These are phyloP conservation scores for Cassiopea andromeda DNA, from an alignment of 30 jellyfish, hydroid and myxozoan genomes.

Conservation along the genomic window DNA sequence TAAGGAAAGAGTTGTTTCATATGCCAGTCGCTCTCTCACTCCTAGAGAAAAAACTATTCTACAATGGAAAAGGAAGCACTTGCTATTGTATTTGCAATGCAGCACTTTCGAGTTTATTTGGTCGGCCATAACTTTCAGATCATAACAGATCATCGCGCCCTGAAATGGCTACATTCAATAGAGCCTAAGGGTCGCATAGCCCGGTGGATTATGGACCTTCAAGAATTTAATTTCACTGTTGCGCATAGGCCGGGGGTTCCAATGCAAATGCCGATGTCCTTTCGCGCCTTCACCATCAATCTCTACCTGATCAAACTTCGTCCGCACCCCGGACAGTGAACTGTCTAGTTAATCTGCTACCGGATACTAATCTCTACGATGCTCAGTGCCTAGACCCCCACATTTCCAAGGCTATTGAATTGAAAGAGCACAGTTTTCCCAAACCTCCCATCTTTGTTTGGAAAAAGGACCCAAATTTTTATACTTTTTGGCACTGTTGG, in stretches of 20 bases:
- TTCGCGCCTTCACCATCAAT: background rate
- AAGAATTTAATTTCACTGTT: conserved; percentile 37
- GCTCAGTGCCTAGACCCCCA: background rate
- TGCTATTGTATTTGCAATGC: conserved; percentile 40
- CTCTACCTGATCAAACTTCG: background rate
- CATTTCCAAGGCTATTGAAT: background rate
- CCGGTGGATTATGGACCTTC: conserved; percentile 44
- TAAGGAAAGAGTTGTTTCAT: conserved; percentile 25
- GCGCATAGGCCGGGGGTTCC: conserved; percentile 39
- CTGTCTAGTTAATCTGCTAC: background rate
- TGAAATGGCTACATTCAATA: conserved; percentile 16
- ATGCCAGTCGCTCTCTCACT: conserved; percentile 46
- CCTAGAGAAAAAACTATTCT: too few relatives aligned
- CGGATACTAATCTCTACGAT: background rate
- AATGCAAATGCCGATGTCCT: conserved; percentile 5
- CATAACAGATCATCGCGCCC: conserved; percentile 34
- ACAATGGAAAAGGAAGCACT: conserved; percentile 52
- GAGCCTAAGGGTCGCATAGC: conserved; percentile 49
- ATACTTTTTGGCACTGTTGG: background rate
- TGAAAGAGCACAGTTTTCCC: background rate
- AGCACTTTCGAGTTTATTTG: conserved; percentile 41
- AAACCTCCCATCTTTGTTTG: conserved; percentile 1
- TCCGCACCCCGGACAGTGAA: background rate
- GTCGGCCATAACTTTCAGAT: conserved; percentile 21
- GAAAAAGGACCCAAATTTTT: background rate